Evolutionary conservation across 2,888 invertebrate genomes (phyloP).

Genomic region (Gymnosoma rotundatum): DNA sequence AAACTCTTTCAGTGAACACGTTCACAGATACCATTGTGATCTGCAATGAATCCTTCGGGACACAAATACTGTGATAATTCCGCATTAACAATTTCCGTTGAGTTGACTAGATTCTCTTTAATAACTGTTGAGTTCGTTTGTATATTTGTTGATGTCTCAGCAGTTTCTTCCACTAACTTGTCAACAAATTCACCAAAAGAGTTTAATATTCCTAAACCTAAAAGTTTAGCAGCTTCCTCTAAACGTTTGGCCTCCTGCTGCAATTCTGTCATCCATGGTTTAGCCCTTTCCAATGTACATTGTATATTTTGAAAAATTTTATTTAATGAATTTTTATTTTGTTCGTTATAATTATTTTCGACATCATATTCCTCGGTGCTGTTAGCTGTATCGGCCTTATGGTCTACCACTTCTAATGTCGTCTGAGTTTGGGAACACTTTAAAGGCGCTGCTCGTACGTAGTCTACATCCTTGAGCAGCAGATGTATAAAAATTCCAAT

Average conservation of each 20-base stretch:
- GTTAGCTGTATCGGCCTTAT: slow-evolving; percentile 4
- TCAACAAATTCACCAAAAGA: slow-evolving; percentile 75
- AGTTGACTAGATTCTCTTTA: slow-evolving; percentile 4
- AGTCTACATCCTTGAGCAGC: slow-evolving; percentile 1
- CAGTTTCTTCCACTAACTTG: slow-evolving; percentile 65
- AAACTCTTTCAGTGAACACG: slow-evolving; percentile 42
- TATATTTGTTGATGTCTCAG: background rate
- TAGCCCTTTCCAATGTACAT: slow-evolving; percentile 78
- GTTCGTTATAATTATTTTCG: slow-evolving; percentile 16
- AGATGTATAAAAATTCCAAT: slow-evolving; percentile 25
- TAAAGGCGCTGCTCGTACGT: slow-evolving; percentile 40
- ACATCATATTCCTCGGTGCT: slow-evolving; percentile 6
- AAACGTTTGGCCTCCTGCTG: slow-evolving; percentile 79
- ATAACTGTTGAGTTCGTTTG: background rate
- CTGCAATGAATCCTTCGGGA: slow-evolving; percentile 71
- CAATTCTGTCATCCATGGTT: slow-evolving; percentile 78
- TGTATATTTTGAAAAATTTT: slow-evolving; percentile 77
- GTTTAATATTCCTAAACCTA: slow-evolving; percentile 75
- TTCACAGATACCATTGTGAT: slow-evolving; percentile 72
- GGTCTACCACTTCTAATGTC: slow-evolving; percentile 1
- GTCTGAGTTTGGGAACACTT: slow-evolving; percentile 29
- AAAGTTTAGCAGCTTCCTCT: slow-evolving; percentile 77
- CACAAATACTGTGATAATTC: slow-evolving; percentile 64
- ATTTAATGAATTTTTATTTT: slow-evolving; percentile 75
- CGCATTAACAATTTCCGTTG: slow-evolving; percentile 39